Conservation (phyloP, 2,113 vertebrate species). For the Lampris incognitus region DNA sequence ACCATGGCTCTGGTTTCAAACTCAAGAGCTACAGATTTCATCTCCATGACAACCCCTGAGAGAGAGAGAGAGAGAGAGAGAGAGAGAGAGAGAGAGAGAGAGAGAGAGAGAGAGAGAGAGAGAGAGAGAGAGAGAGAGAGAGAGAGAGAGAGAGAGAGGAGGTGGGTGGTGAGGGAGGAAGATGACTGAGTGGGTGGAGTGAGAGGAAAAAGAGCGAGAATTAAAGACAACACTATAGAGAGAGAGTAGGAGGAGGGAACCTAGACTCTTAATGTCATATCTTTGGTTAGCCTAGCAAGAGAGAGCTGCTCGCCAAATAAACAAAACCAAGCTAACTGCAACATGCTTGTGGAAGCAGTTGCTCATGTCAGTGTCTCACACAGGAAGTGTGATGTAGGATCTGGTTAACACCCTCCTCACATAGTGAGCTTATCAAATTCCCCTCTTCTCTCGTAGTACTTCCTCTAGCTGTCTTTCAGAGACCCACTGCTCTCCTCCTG, state of each 20-base stretch:
- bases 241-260: constrained; percentile 28
- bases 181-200: neutral
- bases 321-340: constrained; percentile 1
- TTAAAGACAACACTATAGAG: too few relatives aligned
- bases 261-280: constrained; percentile 47
- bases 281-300: constrained; percentile 1
- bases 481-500: neutral
- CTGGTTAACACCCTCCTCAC: neutral
- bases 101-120: constrained; percentile 48
- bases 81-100: constrained; percentile 55
- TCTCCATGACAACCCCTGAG: constrained; percentile 84
- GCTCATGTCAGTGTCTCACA: neutral
- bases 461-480: neutral
- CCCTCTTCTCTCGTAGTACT: neutral
- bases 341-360: neutral
- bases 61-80: constrained; percentile 57
- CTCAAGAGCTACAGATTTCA: constrained; percentile 76
- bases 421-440: neutral
- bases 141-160: constrained; percentile 1
- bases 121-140: constrained; percentile 25
- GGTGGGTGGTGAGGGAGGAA: constrained; percentile 5
- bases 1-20: constrained; percentile 61
- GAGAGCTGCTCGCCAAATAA: constrained; percentile 4
- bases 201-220: neutral
- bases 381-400: neutral